Conservation (phyloP, 2,797 vertebrate genomes). For the Falco rusticolus region DNA sequence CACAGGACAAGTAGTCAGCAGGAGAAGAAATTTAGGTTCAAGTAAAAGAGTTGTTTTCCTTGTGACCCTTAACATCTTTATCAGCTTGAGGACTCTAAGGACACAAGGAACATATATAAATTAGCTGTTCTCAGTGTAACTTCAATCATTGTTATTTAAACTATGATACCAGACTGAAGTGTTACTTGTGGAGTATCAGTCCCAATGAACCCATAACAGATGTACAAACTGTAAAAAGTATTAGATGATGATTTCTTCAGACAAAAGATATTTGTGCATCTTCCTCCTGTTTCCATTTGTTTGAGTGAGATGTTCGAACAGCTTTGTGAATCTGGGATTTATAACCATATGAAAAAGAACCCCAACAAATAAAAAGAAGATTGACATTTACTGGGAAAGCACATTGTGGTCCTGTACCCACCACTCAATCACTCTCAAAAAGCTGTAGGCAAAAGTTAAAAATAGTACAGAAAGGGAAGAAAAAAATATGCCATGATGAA, state of each 20-base stretch:
- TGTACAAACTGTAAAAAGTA: background rate
- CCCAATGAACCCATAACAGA: background rate
- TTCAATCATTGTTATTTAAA: background rate
- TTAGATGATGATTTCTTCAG: background rate
- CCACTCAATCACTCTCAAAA: background rate
- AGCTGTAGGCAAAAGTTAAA: background rate
- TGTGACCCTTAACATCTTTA: background rate
- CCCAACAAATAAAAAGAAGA: background rate
- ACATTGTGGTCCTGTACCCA: background rate
- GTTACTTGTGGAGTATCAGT: rapidly evolving
- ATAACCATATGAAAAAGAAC: background rate
- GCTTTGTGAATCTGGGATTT: background rate
- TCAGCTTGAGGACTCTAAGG: background rate
- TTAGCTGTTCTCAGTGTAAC: background rate
- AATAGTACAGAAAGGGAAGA: background rate
- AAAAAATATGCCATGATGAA: background rate
- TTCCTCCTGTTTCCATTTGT: background rate
- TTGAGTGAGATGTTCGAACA: background rate
- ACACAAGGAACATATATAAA: background rate
- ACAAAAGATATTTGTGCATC: background rate
- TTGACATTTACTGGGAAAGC: background rate
- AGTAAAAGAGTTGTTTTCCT: background rate
- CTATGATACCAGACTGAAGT: background rate
- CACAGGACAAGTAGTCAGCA: background rate
- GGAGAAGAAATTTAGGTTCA: background rate